Conservation (phyloP, 1,140 invertebrate species). For the Phocides pigmalion region DNA sequence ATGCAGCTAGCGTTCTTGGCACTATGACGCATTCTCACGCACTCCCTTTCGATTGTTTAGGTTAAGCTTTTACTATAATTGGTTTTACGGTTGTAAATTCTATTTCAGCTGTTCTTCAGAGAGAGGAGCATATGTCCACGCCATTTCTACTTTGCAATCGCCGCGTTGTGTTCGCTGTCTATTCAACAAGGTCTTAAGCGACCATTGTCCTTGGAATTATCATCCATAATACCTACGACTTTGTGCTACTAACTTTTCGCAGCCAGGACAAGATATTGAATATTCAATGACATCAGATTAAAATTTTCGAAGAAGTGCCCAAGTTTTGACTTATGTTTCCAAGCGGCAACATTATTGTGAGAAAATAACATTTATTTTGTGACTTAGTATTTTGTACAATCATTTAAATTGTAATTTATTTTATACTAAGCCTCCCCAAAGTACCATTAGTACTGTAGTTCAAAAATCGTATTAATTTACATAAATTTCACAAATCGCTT, state of each 20-base stretch:
- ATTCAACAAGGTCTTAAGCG: neutral
- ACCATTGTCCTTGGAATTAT: neutral
- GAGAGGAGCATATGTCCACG: too few species aligned
- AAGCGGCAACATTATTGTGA: slow-evolving; percentile 1
- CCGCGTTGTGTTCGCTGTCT: neutral
- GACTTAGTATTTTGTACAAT: slow-evolving; percentile 3
- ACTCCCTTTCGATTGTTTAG: too few species aligned
- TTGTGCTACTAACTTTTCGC: neutral
- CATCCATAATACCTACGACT: slow-evolving; percentile 2
- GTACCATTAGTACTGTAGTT: neutral
- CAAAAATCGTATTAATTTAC: slow-evolving; percentile 4
- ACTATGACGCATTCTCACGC: too few species aligned
- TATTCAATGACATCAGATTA: slow-evolving; percentile 26
- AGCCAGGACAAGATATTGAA: slow-evolving; percentile 15
- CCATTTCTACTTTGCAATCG: too few species aligned
- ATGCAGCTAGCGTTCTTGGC: too few species aligned
- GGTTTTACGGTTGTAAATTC: too few species aligned
- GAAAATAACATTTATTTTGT: slow-evolving; percentile 17
- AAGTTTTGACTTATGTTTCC: slow-evolving; percentile 9
- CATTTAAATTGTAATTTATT: slow-evolving; percentile 12
- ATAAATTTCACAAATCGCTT: neutral
- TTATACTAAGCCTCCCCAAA: neutral
- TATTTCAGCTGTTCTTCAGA: too few species aligned
- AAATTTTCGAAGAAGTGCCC: slow-evolving; percentile 20
- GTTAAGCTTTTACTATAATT: too few species aligned